These are phyloP conservation scores for Notodonta ziczac DNA, from an alignment of 2,888 invertebrate species.

Conservation along the genomic window DNA sequence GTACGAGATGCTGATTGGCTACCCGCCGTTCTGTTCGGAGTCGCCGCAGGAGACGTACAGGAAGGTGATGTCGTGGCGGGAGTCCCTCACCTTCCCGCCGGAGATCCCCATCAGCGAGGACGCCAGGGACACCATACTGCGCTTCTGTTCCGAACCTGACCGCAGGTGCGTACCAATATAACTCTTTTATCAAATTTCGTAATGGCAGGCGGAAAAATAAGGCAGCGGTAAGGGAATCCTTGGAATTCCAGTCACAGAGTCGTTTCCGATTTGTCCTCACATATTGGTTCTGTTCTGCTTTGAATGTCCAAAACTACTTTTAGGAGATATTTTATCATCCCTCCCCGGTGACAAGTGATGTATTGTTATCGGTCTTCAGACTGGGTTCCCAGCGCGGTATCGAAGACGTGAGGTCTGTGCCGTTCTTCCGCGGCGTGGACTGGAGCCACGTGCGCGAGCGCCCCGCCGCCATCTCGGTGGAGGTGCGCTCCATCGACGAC, in stretches of 20 bases:
- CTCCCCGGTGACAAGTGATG: too few relatives aligned
- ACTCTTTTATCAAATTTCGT: too few relatives aligned
- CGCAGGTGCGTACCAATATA: conserved; percentile 86
- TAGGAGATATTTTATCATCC: too few relatives aligned
- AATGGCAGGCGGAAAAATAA: too few relatives aligned
- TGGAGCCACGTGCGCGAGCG: conserved; percentile 99
- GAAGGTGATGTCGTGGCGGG: conserved; percentile 99
- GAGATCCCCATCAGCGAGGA: conserved; percentile 99
- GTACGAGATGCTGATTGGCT: conserved; percentile 99
- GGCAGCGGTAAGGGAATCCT: too few relatives aligned
- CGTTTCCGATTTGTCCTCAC: too few relatives aligned
- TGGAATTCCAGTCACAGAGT: too few relatives aligned
- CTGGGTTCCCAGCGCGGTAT: conserved; percentile 95
- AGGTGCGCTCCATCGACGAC: conserved; percentile 99
- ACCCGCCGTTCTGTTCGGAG: conserved; percentile 99
- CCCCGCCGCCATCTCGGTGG: conserved; percentile 98
- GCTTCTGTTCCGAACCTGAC: conserved; percentile 98
- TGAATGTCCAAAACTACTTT: too few relatives aligned
- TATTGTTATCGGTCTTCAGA: conserved; percentile 41
- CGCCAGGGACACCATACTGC: conserved; percentile 96
- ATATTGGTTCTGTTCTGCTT: too few relatives aligned
- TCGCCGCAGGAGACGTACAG: conserved; percentile 98
- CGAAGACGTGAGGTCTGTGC: conserved; percentile 96
- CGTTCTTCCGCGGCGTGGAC: conserved; percentile 98
- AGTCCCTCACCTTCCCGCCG: conserved; percentile 98